Conservation (phyloP, 2,888 invertebrate genomes). For the Drosophila conformis region DNA sequence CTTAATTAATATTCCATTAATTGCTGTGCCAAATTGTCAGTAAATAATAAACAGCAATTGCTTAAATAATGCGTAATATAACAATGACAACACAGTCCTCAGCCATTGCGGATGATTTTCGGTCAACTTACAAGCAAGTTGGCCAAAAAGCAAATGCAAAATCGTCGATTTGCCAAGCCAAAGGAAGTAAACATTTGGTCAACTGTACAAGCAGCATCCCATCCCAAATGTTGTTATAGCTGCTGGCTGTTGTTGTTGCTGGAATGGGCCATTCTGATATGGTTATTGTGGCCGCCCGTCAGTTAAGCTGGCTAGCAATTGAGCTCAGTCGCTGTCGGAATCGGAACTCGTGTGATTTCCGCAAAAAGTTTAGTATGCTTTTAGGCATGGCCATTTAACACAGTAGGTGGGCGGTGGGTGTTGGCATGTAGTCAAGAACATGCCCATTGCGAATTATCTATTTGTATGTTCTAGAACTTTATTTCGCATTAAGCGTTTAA, state of each 20-base stretch:
- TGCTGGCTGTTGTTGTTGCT: constrained; percentile 13
- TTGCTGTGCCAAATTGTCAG: constrained; percentile 26
- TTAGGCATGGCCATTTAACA: constrained; percentile 69
- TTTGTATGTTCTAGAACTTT: constrained; percentile 16
- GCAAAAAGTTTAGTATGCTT: constrained; percentile 76
- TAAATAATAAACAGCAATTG: constrained; percentile 39
- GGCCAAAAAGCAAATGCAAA: constrained; percentile 30
- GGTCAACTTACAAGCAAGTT: constrained; percentile 6
- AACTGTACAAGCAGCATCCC: constrained; percentile 15
- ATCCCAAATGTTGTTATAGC: constrained; percentile 35
- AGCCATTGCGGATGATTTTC: constrained; percentile 7
- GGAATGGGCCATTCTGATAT: constrained; percentile 62
- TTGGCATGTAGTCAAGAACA: constrained; percentile 13
- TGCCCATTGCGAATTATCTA: constrained; percentile 22
- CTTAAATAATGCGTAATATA: constrained; percentile 42
- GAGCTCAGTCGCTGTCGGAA: constrained; percentile 44
- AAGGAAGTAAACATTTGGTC: constrained; percentile 54
- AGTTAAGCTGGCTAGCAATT: constrained; percentile 35
- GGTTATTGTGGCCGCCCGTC: constrained; percentile 27
- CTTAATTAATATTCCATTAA: constrained; percentile 19
- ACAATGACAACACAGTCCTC: constrained; percentile 19
- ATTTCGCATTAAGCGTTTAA: constrained; percentile 2
- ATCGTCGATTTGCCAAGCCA: constrained; percentile 37
- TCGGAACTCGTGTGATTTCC: constrained; percentile 79
- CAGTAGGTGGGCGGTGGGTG: constrained; percentile 13